A percentile compares a stretch with the other conserved stretches of the same genome.
phyloP scores from a whole-genome alignment of 2,888 invertebrate species.

The Latheticus oryzae region DNA sequence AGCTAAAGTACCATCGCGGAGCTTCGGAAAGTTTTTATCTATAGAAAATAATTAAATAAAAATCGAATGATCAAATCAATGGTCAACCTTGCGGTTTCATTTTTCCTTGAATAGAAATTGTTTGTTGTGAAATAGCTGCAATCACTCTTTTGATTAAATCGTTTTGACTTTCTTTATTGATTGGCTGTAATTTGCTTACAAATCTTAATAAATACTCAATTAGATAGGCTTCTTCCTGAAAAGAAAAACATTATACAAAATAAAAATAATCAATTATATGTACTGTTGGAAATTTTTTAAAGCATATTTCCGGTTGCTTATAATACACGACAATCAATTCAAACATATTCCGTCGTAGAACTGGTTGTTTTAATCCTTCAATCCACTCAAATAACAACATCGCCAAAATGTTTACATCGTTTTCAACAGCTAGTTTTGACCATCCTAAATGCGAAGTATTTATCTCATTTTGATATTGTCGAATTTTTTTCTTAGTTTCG shows the following conservation, averaged over 20 bases:
- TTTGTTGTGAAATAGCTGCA: constrained; percentile 77
- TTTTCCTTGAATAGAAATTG: constrained; percentile 66
- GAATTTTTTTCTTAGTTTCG: constrained; percentile 68
- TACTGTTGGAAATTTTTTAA: constrained; percentile 71
- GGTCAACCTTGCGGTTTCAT: constrained; percentile 65
- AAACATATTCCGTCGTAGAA: constrained; percentile 75
- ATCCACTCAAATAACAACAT: constrained; percentile 81
- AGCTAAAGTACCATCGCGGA: constrained; percentile 71
- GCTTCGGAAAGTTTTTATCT: constrained; percentile 66
- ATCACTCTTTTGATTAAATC: constrained; percentile 74
- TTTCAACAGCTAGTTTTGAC: constrained; percentile 74
- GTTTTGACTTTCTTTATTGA: constrained; percentile 71
- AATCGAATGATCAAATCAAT: background rate
- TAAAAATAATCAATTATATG: too few species aligned
- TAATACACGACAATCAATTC: constrained; percentile 74
- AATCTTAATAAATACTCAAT: constrained; percentile 81
- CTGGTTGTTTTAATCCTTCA: constrained; percentile 77
- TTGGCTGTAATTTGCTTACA: constrained; percentile 74
- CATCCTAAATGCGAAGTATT: constrained; percentile 77
- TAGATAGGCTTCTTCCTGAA: constrained; percentile 74
- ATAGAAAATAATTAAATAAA: too few species aligned
- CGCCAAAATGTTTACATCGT: constrained; percentile 71
- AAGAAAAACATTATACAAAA: constrained; percentile 41
- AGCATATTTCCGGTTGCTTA: constrained; percentile 72
- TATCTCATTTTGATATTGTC: constrained; percentile 71